Percentiles rank a stretch among this genome's conserved stretches.
Evolutionary conservation across 1,140 invertebrate species (phyloP).

Genomic region (Euura lappo): DNA sequence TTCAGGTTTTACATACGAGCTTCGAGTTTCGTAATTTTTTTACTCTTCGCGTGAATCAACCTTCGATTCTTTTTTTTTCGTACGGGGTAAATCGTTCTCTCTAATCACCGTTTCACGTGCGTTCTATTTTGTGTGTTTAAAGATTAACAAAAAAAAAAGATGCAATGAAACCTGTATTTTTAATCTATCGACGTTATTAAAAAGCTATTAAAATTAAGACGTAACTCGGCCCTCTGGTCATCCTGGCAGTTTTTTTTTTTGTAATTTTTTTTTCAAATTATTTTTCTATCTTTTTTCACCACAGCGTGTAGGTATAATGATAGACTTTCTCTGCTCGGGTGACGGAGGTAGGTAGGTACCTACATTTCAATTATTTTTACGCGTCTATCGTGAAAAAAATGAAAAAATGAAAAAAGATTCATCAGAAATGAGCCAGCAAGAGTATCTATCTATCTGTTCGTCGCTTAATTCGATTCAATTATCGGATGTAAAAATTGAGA

Average conservation of each 20-base stretch:
- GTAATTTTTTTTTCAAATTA: no score
- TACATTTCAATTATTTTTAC: not conserved
- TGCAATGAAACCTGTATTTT: not conserved
- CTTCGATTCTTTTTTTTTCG: no score
- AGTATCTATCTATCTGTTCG: no score
- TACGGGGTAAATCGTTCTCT: not conserved
- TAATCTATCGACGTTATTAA: not conserved
- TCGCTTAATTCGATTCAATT: no score
- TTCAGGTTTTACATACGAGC: not conserved
- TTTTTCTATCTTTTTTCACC: no score
- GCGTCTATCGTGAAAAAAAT: not conserved
- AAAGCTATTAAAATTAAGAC: conserved; percentile 5
- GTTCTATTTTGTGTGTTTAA: not conserved
- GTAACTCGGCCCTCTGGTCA: not conserved
- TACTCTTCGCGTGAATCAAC: no score
- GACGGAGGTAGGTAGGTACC: not conserved
- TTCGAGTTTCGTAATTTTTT: no score
- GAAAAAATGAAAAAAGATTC: no score
- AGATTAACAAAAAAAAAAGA: not conserved
- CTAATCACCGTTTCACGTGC: conserved; percentile 2
- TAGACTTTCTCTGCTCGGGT: not conserved
- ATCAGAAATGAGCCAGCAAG: no score
- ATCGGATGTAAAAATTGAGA: no score
- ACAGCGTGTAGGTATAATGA: not conserved
- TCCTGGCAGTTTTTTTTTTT: not conserved